A percentile compares a stretch with the other conserved stretches of the same genome.
These are phyloP conservation scores for Epizoanthus illoricatus DNA, from an alignment of 92 coral and sea anemone genomes.

Conservation along the genomic window DNA sequence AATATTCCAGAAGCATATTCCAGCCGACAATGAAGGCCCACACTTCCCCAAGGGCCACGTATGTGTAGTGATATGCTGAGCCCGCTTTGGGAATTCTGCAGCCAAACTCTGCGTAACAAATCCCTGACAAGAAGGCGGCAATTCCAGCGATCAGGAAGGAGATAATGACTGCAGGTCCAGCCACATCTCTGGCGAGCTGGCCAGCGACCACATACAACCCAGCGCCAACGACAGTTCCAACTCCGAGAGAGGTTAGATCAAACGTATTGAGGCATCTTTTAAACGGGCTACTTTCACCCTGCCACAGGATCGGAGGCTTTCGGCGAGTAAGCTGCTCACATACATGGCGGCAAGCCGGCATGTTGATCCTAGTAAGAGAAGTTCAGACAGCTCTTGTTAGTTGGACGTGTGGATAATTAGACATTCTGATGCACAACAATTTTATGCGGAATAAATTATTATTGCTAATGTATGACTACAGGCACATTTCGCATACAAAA, in stretches of 20 bases:
- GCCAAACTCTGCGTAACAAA: conserved; percentile 92
- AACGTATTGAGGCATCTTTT: conserved; percentile 57
- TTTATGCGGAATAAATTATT: conserved; percentile 9
- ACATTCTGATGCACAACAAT: background rate
- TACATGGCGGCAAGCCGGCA: conserved; percentile 6
- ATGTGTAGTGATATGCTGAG: conserved; percentile 86
- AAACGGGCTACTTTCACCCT: conserved; percentile 2
- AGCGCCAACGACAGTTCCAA: conserved; percentile 76
- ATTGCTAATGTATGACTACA: background rate
- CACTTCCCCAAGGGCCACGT: conserved; percentile 77
- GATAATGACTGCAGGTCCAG: conserved; percentile 83
- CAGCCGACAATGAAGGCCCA: conserved; percentile 89
- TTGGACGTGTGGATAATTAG: background rate
- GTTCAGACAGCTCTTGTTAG: background rate
- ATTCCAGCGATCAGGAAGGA: conserved; percentile 72
- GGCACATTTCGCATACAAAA: background rate
- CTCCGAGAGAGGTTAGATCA: conserved; percentile 73
- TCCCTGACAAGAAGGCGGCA: conserved; percentile 77
- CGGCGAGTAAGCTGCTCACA: background rate
- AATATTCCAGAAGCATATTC: conserved; percentile 81
- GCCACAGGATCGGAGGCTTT: background rate
- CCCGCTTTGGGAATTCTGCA: conserved; percentile 91
- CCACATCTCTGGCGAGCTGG: conserved; percentile 58
- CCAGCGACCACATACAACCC: conserved; percentile 89
- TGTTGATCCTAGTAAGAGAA: background rate